Percentiles rank a stretch among this genome's conserved stretches.
Evolutionary conservation across 2,797 vertebrate genomes (phyloP).

Genomic region (Threskiornis aethiopicus): DNA sequence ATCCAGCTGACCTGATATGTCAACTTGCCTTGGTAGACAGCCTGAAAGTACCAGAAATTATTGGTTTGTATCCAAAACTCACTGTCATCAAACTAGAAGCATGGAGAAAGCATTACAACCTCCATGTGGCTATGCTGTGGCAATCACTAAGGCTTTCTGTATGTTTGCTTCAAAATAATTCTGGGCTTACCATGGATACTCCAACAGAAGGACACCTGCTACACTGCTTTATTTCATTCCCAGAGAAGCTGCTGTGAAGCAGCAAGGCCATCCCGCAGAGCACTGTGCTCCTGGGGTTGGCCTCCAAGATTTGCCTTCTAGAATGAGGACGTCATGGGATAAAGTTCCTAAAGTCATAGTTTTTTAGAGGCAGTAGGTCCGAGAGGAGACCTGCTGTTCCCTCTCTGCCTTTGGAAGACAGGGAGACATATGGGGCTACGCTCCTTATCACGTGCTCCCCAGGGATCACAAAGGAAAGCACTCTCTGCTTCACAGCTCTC

Average conservation of each 20-base stretch:
- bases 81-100: not conserved
- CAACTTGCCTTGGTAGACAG: not conserved
- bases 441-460: not conserved
- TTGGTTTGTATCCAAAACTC: not conserved
- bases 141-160: not conserved
- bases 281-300: not conserved
- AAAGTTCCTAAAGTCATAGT: not conserved
- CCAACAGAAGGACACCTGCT: not conserved
- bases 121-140: not conserved
- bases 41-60: not conserved
- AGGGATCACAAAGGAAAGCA: not conserved
- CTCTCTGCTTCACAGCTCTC: not conserved
- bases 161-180: conserved; percentile 4
- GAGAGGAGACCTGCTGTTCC: not conserved
- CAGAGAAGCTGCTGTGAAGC: not conserved
- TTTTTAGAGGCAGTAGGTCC: not conserved
- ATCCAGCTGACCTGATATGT: not conserved
- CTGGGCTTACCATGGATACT: not conserved
- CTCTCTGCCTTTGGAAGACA: not conserved
- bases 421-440: not conserved
- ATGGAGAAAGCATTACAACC: not conserved
- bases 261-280: not conserved
- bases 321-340: not conserved
- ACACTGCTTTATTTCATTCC: not conserved
- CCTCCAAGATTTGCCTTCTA: not conserved